These are phyloP conservation scores for Pogona vitticeps DNA, from an alignment of 2,113 vertebrate genomes.

Conservation along the genomic window DNA sequence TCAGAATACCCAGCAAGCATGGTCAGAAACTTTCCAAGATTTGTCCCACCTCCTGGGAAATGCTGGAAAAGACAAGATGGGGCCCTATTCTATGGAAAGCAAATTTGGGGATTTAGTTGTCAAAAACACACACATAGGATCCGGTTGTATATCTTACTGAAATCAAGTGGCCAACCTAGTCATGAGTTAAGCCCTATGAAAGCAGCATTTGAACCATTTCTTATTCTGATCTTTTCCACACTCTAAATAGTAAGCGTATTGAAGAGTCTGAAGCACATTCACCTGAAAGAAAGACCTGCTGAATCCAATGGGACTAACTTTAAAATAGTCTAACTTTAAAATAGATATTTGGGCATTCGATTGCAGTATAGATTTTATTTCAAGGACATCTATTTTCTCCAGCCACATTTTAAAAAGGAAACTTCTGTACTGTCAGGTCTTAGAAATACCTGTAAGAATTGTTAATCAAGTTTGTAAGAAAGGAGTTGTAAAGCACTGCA, in stretches of 20 bases:
- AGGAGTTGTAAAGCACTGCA: too few species aligned
- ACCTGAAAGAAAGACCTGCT: background rate
- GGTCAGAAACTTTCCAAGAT: too few species aligned
- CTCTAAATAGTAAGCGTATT: background rate
- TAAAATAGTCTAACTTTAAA: too few species aligned
- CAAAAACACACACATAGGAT: background rate
- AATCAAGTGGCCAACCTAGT: background rate
- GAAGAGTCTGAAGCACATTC: background rate
- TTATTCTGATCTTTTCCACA: background rate
- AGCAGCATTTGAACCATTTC: background rate
- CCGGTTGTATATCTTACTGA: background rate
- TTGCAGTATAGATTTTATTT: background rate
- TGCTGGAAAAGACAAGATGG: too few species aligned
- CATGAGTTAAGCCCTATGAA: background rate
- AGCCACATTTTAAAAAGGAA: conserved; percentile 18
- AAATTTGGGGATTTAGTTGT: too few species aligned
- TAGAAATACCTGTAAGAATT: too few species aligned
- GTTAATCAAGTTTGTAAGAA: too few species aligned
- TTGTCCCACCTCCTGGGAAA: too few species aligned
- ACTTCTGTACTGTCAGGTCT: too few species aligned
- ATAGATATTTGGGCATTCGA: background rate
- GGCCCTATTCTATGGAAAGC: too few species aligned
- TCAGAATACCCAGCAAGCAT: too few species aligned
- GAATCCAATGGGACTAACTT: background rate
- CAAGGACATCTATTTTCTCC: background rate